Evolutionary conservation across 2,113 vertebrate species (phyloP).

Genomic region (Corythoichthys intestinalis): DNA sequence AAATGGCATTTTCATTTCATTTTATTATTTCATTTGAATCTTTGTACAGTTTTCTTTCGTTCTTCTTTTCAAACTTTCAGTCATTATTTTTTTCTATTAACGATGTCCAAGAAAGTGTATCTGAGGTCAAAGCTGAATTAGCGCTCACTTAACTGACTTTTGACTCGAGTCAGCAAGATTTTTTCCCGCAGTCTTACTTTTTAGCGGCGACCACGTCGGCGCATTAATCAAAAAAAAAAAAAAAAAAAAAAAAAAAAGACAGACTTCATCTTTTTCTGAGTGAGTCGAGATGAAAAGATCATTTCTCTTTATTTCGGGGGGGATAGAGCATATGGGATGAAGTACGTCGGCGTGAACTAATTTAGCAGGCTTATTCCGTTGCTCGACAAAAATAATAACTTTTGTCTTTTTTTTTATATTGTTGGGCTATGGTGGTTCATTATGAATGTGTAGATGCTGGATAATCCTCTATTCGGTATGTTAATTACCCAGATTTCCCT

Average conservation of each 20-base stretch:
- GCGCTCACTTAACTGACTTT: not conserved
- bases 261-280: not conserved
- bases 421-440: not conserved
- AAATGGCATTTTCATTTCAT: too few species aligned
- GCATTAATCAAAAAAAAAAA: not conserved
- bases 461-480: constrained; percentile 52
- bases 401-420: not conserved
- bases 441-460: constrained; percentile 1
- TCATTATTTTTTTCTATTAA: not conserved
- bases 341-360: not conserved
- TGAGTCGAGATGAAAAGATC: not conserved
- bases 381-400: constrained; percentile 1
- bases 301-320: not conserved
- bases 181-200: not conserved
- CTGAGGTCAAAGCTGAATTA: not conserved
- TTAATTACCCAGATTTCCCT: constrained; percentile 44
- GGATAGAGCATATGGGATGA: not conserved
- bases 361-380: not conserved
- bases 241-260: not conserved
- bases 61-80: not conserved
- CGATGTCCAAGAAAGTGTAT: not conserved
- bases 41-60: not conserved
- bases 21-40: not conserved
- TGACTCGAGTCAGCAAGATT: not conserved
- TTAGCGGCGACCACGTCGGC: not conserved